Evolutionary conservation across 1,140 invertebrate species (phyloP).

Genomic region (Drosophila nigromelanica): DNA sequence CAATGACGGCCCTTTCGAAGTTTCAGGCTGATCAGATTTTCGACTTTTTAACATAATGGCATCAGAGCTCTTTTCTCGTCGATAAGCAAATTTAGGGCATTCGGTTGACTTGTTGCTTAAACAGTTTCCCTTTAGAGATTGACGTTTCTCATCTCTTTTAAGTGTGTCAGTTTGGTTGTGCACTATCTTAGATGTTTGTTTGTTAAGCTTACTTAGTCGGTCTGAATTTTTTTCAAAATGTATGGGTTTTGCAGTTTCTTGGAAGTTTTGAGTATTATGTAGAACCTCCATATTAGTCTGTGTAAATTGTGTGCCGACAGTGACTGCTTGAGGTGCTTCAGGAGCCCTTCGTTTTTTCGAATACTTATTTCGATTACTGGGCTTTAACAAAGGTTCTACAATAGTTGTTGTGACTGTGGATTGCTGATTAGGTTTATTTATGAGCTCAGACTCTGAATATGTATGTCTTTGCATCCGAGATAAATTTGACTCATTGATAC

Average conservation of each 20-base stretch:
- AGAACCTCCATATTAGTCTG: conserved; percentile 2
- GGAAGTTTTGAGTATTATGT: conserved; percentile 6
- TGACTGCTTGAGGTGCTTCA: conserved; percentile 25
- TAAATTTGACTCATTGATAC: conserved; percentile 29
- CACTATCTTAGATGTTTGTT: conserved; percentile 2
- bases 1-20: not conserved
- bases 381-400: not conserved
- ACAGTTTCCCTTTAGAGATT: conserved; percentile 21
- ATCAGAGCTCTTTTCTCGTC: conserved; percentile 58
- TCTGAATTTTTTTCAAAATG: conserved; percentile 45
- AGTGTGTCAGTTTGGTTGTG: conserved; percentile 23
- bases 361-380: conserved; percentile 52
- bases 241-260: conserved; percentile 10
- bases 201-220: conserved; percentile 15
- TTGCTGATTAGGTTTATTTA: conserved; percentile 26
- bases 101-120: not conserved
- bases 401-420: not conserved
- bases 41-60: conserved; percentile 45
- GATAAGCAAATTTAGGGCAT: conserved; percentile 9
- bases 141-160: conserved; percentile 23
- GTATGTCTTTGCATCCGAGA: conserved; percentile 49
- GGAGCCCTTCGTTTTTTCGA: conserved; percentile 61
- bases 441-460: conserved; percentile 53
- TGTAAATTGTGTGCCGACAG: not conserved
- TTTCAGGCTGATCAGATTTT: conserved; percentile 17